phyloP scores from a whole-genome alignment of 2,113 vertebrate species.

The Eidolon helvum region DNA sequence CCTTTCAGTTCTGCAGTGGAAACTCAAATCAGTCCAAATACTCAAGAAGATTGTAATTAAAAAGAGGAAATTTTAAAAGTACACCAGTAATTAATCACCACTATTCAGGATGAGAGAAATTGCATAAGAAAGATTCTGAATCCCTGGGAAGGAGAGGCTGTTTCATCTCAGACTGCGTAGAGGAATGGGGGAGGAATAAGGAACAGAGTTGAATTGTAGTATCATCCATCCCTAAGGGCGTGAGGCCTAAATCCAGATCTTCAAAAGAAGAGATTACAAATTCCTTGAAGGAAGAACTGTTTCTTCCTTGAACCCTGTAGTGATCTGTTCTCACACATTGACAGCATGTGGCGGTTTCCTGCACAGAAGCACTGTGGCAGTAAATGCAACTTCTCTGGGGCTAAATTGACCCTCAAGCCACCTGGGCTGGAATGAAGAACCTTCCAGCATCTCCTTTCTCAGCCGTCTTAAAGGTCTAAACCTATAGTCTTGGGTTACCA shows the following conservation, averaged over 20 bases:
- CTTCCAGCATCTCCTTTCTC: not conserved
- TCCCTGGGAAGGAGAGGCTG: not conserved
- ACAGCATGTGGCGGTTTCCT: not conserved
- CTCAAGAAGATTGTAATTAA: not conserved
- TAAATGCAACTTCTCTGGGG: not conserved
- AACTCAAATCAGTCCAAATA: not conserved
- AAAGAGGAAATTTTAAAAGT: not conserved
- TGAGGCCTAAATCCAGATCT: not conserved
- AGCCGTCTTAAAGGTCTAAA: not conserved
- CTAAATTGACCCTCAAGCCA: not conserved
- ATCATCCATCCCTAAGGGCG: not conserved
- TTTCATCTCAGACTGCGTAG: not conserved
- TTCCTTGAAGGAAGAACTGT: not conserved
- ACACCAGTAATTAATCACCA: not conserved
- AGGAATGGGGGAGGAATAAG: not conserved
- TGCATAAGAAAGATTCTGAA: not conserved
- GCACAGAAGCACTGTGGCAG: not conserved
- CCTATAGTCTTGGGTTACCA: not conserved
- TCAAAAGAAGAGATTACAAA: not conserved
- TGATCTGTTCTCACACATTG: not conserved
- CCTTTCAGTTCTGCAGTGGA: not conserved
- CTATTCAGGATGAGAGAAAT: not conserved
- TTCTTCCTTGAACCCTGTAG: not conserved
- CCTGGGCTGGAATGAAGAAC: not conserved
- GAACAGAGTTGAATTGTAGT: not conserved